Evolutionary conservation across 2,797 vertebrate genomes (phyloP).

Genomic region (Rhodeus uyekii): DNA sequence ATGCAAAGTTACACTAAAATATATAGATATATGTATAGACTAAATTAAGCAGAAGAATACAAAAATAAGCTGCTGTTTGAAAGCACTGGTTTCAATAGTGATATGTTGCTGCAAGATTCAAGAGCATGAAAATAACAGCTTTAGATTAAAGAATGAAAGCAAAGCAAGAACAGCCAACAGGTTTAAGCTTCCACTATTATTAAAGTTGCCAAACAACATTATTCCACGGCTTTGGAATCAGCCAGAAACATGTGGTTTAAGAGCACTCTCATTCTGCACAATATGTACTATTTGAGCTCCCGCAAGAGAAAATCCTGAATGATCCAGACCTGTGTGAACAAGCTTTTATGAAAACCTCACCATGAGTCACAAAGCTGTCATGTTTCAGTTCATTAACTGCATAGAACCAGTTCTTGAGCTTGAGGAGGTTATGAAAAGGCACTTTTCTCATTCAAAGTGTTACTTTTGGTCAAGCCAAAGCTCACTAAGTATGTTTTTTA

Average conservation of each 20-base stretch:
- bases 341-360: background rate
- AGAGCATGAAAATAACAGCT: background rate
- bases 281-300: background rate
- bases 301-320: background rate
- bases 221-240: background rate
- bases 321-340: slow-evolving; percentile 14
- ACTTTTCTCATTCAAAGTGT: background rate
- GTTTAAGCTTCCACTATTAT: background rate
- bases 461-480: background rate
- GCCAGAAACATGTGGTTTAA: background rate
- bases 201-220: slow-evolving; percentile 3
- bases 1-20: background rate
- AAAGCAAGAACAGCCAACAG: background rate
- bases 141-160: background rate
- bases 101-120: background rate
- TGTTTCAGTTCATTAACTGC: background rate
- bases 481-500: too few relatives aligned
- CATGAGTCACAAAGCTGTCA: background rate
- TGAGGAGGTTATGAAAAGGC: background rate
- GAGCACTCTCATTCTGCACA: background rate
- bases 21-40: background rate
- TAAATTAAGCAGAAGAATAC: background rate
- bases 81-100: background rate
- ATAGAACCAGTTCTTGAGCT: background rate
- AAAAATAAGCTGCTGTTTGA: background rate